Evolutionary conservation across 1,140 invertebrate species (phyloP).

Genomic region (Stenopsyche tienmushanensis): DNA sequence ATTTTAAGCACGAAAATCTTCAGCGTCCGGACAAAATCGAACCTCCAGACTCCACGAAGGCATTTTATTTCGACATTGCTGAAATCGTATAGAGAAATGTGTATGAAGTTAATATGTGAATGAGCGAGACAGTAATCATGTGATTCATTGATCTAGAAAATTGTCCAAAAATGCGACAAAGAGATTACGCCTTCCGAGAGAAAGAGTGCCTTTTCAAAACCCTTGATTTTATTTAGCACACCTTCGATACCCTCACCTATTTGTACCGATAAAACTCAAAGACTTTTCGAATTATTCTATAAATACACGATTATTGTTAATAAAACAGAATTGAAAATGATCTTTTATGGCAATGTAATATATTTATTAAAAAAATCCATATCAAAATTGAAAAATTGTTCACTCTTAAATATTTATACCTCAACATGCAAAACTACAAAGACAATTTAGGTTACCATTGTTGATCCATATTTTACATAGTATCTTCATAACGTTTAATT

Average conservation of each 20-base stretch:
- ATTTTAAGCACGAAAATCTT: no score
- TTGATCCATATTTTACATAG: no score
- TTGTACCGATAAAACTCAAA: neutral
- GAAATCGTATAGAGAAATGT: neutral
- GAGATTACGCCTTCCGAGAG: conserved; percentile 5
- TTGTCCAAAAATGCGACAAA: conserved; percentile 23
- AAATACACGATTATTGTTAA: neutral
- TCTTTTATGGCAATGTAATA: neutral
- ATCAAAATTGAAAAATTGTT: no score
- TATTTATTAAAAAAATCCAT: neutral
- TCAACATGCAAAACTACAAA: no score
- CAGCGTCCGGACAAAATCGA: no score
- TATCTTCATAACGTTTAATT: neutral
- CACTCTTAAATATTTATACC: no score
- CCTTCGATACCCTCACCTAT: neutral
- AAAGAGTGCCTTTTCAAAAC: neutral
- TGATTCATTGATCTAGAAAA: conserved; percentile 27
- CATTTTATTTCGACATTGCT: neutral
- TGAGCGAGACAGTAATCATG: conserved; percentile 21
- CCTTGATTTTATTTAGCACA: neutral
- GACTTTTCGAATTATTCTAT: neutral
- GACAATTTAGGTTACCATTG: no score
- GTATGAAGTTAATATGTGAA: conserved; percentile 12
- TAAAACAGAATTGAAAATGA: neutral
- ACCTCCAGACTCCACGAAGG: no score